A percentile compares a stretch with the other conserved stretches of the same genome.
Conservation (phyloP, 2,113 vertebrate species). For the Protomyctophum bolini region DNA sequence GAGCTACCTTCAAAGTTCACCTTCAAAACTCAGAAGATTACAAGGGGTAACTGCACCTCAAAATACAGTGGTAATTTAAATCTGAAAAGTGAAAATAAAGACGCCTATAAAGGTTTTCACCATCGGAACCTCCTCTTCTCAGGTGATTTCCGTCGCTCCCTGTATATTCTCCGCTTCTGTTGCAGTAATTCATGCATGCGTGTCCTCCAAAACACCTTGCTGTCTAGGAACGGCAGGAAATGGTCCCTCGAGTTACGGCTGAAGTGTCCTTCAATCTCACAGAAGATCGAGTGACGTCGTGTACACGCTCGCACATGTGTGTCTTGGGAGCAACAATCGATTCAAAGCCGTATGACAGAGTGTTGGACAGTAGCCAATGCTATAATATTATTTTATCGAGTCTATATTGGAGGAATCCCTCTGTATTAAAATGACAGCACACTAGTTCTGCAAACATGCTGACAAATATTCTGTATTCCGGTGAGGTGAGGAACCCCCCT, state of each 20-base stretch:
- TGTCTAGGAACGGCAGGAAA: constrained; percentile 42
- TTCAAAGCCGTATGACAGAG: neutral
- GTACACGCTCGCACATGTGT: neutral
- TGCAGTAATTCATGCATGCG: constrained; percentile 51
- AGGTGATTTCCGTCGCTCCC: constrained; percentile 26
- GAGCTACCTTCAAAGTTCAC: constrained; percentile 54
- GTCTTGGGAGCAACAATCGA: neutral
- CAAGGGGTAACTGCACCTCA: constrained; percentile 10
- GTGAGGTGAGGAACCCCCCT: constrained; percentile 38
- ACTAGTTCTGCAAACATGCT: constrained; percentile 4
- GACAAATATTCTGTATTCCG: constrained; percentile 16
- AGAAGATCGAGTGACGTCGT: neutral
- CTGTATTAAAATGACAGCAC: constrained; percentile 26
- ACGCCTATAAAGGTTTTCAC: no score
- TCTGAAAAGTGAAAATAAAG: no score
- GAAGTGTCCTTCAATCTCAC: constrained; percentile 26
- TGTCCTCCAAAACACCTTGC: constrained; percentile 46
- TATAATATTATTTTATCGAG: neutral
- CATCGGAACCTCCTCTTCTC: constrained; percentile 1
- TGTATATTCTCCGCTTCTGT: constrained; percentile 35
- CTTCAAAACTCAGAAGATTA: constrained; percentile 61
- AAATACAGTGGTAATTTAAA: no score
- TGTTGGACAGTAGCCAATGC: neutral
- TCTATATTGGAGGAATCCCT: constrained; percentile 7
- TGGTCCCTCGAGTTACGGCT: constrained; percentile 1